phyloP scores from a whole-genome alignment of 1,140 invertebrate species.

The Ditylenchus dipsaci region DNA sequence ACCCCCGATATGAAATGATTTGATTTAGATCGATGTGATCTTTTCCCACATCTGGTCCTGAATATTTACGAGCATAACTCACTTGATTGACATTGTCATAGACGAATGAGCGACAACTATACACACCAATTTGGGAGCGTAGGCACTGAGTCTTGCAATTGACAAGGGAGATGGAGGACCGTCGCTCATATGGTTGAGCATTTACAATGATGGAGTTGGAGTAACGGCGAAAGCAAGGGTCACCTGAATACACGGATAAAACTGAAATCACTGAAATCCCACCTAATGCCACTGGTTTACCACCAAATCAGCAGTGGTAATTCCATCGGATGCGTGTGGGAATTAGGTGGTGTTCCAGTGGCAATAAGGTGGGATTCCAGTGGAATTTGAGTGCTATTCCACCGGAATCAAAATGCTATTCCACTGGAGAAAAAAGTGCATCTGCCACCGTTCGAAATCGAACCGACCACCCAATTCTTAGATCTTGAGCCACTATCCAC shows the following conservation, averaged over 20 bases:
- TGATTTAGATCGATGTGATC: too few species aligned
- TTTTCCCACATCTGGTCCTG: neutral
- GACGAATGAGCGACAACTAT: slow-evolving; percentile 56
- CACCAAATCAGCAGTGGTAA: too few species aligned
- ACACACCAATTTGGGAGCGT: slow-evolving; percentile 50
- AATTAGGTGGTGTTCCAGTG: too few species aligned
- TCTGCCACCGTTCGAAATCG: too few species aligned
- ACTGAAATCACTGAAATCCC: neutral
- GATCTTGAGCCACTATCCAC: too few species aligned
- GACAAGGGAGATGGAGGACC: slow-evolving; percentile 51
- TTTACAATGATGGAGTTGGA: slow-evolving; percentile 54
- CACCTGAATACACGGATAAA: slow-evolving; percentile 32
- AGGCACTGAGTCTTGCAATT: slow-evolving; percentile 55
- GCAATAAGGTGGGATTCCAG: neutral
- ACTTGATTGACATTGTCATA: slow-evolving; percentile 58
- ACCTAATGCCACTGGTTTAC: neutral
- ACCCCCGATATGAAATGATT: too few species aligned
- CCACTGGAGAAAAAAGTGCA: neutral
- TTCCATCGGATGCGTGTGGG: too few species aligned
- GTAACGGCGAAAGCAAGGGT: slow-evolving; percentile 56
- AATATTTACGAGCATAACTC: slow-evolving; percentile 8
- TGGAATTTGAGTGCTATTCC: slow-evolving; percentile 14
- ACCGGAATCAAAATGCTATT: too few species aligned
- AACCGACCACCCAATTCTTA: too few species aligned
- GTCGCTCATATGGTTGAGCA: slow-evolving; percentile 55